Percentiles rank a stretch among this genome's conserved stretches.
Evolutionary conservation across 2,113 vertebrate genomes (phyloP).

Genomic region (Cnemophilus loriae): DNA sequence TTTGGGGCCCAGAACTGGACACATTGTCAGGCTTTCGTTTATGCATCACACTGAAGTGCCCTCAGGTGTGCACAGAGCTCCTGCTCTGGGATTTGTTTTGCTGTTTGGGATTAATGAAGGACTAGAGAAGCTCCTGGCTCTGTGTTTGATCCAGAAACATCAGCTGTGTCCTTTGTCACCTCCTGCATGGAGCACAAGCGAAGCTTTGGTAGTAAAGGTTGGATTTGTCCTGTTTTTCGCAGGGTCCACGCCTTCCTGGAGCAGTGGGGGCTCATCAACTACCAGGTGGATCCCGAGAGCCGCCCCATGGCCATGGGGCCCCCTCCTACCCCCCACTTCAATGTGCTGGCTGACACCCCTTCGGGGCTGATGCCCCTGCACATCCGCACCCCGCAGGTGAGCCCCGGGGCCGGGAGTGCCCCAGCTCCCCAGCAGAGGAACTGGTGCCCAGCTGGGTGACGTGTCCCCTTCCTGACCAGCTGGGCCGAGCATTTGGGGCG

Average conservation of each 20-base stretch:
- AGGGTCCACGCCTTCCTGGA: conserved; percentile 97
- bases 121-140: not conserved
- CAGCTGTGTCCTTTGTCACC: not conserved
- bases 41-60: no score
- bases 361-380: conserved; percentile 93
- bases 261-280: conserved; percentile 98
- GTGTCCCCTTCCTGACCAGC: not conserved
- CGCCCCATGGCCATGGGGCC: conserved; percentile 95
- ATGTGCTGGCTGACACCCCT: conserved; percentile 91
- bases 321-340: conserved; percentile 95
- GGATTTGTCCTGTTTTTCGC: not conserved
- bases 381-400: conserved; percentile 90
- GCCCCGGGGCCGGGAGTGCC: accelerated
- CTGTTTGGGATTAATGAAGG: not conserved
- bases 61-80: not conserved
- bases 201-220: no score
- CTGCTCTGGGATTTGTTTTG: accelerated
- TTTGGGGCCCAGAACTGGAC: not conserved
- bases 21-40: not conserved
- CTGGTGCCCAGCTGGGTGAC: accelerated
- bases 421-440: not conserved
- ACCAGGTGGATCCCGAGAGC: conserved; percentile 96
- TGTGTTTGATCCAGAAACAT: not conserved
- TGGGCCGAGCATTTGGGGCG: not conserved
- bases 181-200: accelerated